Evolutionary conservation across 23 tunicate species (phyloP).

Genomic region (Clavelina lepadiformis): DNA sequence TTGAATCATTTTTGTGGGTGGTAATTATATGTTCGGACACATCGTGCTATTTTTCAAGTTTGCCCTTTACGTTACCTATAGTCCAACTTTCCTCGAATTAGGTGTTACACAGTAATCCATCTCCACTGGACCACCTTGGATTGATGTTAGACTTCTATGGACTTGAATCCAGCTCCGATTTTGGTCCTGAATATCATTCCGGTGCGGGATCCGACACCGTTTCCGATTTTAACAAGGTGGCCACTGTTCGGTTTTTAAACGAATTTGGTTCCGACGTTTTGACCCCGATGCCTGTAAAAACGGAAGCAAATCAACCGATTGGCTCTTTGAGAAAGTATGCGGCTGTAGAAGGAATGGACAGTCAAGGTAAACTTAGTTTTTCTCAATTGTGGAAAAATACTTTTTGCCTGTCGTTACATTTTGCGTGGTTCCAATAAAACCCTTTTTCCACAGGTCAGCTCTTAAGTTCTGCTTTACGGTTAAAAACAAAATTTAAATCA

Average conservation of each 20-base stretch:
- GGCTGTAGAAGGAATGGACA: constrained; percentile 29
- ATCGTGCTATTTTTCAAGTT: not conserved
- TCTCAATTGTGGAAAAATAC: no score
- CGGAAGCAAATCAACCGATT: not conserved
- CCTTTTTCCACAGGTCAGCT: no score
- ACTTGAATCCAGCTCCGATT: not conserved
- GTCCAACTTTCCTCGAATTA: no score
- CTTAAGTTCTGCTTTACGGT: no score
- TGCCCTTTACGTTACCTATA: not conserved
- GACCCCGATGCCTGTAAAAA: not conserved
- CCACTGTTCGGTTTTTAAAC: constrained; percentile 4
- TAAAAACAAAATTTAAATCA: no score
- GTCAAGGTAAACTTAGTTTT: constrained; percentile 10
- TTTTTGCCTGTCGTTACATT: no score
- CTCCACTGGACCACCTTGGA: constrained; percentile 4
- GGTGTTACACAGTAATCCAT: constrained; percentile 37
- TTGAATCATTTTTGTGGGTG: not conserved
- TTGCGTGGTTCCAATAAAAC: no score
- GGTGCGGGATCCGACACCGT: not conserved
- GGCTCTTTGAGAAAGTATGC: not conserved
- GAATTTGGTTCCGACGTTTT: constrained; percentile 32
- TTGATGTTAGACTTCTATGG: constrained; percentile 32
- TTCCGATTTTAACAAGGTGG: no score
- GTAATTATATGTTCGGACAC: not conserved
- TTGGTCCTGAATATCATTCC: not conserved